Evolutionary conservation across 1,140 invertebrate genomes (phyloP).

Genomic region (Panagrolaimus sp.): DNA sequence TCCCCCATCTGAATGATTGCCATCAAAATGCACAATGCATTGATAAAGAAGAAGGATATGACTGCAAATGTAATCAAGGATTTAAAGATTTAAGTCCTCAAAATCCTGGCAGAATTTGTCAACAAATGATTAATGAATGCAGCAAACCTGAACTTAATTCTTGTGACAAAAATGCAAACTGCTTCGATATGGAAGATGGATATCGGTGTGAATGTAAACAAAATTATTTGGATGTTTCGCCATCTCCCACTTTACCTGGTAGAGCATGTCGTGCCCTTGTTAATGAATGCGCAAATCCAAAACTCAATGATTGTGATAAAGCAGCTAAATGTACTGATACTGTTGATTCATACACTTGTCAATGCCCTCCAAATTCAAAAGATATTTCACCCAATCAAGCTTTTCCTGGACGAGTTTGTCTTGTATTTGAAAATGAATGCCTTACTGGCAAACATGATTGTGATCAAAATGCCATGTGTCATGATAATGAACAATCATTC

Average conservation of each 20-base stretch:
- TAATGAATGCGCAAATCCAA: conserved; percentile 47
- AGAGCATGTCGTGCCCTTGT: conserved; percentile 48
- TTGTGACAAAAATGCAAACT: conserved; percentile 50
- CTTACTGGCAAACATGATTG: conserved; percentile 49
- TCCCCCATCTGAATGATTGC: conserved; percentile 55
- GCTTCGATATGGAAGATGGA: conserved; percentile 50
- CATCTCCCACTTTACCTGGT: conserved; percentile 52
- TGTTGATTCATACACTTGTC: conserved; percentile 50
- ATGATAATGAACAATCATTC: conserved; percentile 56
- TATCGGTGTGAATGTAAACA: conserved; percentile 51
- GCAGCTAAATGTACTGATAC: conserved; percentile 48
- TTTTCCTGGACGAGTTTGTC: conserved; percentile 57
- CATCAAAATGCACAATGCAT: conserved; percentile 52
- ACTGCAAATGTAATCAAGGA: conserved; percentile 41
- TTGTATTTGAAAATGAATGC: conserved; percentile 53
- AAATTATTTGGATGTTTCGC: conserved; percentile 52
- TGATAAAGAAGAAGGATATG: conserved; percentile 50
- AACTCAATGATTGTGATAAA: conserved; percentile 54
- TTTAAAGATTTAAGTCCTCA: conserved; percentile 50
- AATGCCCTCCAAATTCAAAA: conserved; percentile 50
- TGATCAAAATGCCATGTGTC: conserved; percentile 47
- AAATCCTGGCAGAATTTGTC: conserved; percentile 51
- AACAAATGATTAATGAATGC: conserved; percentile 53
- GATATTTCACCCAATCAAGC: conserved; percentile 56
- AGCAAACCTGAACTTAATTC: conserved; percentile 39